Base-by-base conservation (phyloP, 2,113 vertebrate genomes). In the Rhadina sibilatrix region DNA sequence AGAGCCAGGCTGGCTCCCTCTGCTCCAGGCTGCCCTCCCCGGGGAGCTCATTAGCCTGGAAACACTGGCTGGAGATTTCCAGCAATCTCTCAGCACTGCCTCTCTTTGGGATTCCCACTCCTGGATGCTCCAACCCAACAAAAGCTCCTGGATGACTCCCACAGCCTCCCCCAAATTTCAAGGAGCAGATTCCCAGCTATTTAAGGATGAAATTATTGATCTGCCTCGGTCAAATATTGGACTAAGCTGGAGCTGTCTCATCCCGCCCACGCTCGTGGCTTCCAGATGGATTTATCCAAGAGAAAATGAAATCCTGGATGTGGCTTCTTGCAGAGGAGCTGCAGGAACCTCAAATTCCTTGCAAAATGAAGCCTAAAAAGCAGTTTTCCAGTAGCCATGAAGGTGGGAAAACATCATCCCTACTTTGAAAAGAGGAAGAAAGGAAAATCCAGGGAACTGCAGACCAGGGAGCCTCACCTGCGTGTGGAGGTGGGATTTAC, bases 21-120 rank as follows among this genome's bases (percentile, higher is more conserved):
- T 82, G 79, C 95, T 97, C 96, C 75, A 77, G 80, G n/a, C 95
- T 68, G 47, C 57, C 24, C 84, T 71, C 97, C 97, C 98, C 27
- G 82, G 97, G 97, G 97, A 98, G 90, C 97, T 97, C 97, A 89
- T 98, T 96, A 97, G 95, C 1, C 16, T 33, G 88, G 79, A 93
- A 95, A 83, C 65, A 37, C 71, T 64, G 15, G 59, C 90, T 93
- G 93, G 85, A 92, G 92, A 59, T 92, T 65, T 42, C 79, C 90
- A 94, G 72, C 90, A 19, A 77, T 82, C 93, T 96, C 81, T 76
- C 84, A 47, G 53, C 15, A n/a, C 94, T 57, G 82, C 44, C 27
- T 61, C 61, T 72, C 87, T 14, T 30, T 84, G 94, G 96, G 85
- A 97, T 96, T 97, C 94, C 90, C 87, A 35, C 63, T 57, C 90